A percentile compares a stretch with the other conserved stretches of the same genome.
phyloP scores from a whole-genome alignment of 2,888 invertebrate genomes.

The Lepeophtheirus nordmannii region DNA sequence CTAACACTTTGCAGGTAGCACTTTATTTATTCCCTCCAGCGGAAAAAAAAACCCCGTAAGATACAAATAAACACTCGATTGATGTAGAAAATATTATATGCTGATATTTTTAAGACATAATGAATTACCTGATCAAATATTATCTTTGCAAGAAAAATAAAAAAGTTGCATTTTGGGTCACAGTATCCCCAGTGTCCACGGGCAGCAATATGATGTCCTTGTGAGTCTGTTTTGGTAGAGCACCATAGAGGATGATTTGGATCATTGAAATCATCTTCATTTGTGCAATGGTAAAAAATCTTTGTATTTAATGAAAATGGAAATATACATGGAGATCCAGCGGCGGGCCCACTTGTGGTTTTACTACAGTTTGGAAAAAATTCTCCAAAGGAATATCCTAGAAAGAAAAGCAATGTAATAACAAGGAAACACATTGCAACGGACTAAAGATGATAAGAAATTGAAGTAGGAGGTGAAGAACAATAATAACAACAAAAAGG shows the following conservation, averaged over 20 bases:
- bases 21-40: too few relatives aligned
- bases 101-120: too few relatives aligned
- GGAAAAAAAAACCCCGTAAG: too few relatives aligned
- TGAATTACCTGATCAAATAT: background rate
- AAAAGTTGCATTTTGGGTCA: background rate
- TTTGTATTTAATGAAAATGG: slow-evolving; percentile 1
- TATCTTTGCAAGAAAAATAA: background rate
- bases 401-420: too few relatives aligned
- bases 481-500: too few relatives aligned
- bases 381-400: too few relatives aligned
- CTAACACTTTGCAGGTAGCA: too few relatives aligned
- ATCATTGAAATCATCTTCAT: background rate
- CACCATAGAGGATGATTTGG: background rate
- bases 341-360: background rate
- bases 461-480: too few relatives aligned
- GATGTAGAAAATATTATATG: too few relatives aligned
- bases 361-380: background rate
- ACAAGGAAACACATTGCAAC: too few relatives aligned
- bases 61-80: too few relatives aligned
- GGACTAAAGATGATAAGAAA: too few relatives aligned
- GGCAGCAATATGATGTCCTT: slow-evolving; percentile 9
- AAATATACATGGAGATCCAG: background rate
- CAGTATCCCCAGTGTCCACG: slow-evolving; percentile 11
- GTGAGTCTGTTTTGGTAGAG: slow-evolving; percentile 4
- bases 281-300: slow-evolving; percentile 9